phyloP scores from a whole-genome alignment of 2,797 vertebrate species.

The Acestrorhynchus altus region DNA sequence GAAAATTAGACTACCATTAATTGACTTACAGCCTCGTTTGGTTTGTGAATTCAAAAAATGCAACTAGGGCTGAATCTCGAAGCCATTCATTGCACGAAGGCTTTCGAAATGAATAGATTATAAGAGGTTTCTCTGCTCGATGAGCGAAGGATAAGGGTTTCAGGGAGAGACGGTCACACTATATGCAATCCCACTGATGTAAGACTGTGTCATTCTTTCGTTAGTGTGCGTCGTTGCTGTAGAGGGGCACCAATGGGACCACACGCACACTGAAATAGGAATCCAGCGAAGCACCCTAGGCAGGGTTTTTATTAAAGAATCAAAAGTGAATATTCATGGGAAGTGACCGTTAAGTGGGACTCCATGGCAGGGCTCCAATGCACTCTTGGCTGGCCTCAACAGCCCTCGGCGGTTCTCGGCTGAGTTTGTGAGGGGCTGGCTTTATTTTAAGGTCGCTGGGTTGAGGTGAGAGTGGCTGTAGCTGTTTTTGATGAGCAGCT shows the following conservation, averaged over 20 bases:
- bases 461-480: constrained; percentile 5
- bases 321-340: constrained; percentile 15
- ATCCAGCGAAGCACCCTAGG: constrained; percentile 4
- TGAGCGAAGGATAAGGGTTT: not conserved
- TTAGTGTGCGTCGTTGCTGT: not conserved
- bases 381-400: not conserved
- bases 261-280: not conserved
- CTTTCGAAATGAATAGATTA: not conserved
- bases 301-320: constrained; percentile 19
- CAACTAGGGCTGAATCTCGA: not conserved
- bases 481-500: constrained; percentile 17
- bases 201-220: not conserved
- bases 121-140: not conserved
- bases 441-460: constrained; percentile 19
- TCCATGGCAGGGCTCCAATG: constrained; percentile 1
- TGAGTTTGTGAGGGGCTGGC: constrained; percentile 10
- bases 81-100: not conserved
- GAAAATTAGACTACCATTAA: no score
- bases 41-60: not conserved
- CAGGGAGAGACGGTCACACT: not conserved
- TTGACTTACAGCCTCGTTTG: no score
- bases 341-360: constrained; percentile 18
- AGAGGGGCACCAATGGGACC: no score
- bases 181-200: not conserved
- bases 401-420: not conserved